Base-by-base conservation (phyloP, 2,113 vertebrate genomes). In the Odocoileus hemionus region DNA sequence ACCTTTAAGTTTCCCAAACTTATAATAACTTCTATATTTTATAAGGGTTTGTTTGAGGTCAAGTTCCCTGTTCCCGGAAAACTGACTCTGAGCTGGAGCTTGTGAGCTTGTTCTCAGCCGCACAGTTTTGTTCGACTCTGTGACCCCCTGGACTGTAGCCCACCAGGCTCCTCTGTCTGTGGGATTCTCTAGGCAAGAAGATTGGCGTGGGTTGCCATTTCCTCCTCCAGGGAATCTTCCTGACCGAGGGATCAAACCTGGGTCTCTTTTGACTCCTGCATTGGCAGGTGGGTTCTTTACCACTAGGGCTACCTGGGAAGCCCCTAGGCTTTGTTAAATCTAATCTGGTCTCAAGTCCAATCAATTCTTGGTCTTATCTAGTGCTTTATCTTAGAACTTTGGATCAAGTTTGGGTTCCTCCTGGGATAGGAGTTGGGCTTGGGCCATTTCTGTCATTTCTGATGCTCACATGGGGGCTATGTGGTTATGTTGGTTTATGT, bases 251-350 rank as follows among this genome's bases (percentile, higher is more conserved):
- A 36, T 23, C 10, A 17, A 70, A 70, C n/a, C 25, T 9, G 0
- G 19, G n/a, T 70, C 26, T 30, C 58, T 61, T 61, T 14, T 2
- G 12, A 14, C 28, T 61, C 58, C 58, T 30, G 58, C 58, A 61
- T 28, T 61, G 58, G 58, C 58, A 61, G 28, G 58, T 14, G 28
- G 28, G 16, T 61, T 61, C 28, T 61, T 61, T 61, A 61, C 28
- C 58, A 14, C 28, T 61, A 58, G 58, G 12, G 58, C 33, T 33
- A 64, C 7, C 15, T 64, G 58, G 28, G 58, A 61, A 30, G 28
- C n/a, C n/a, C 61, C 33, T 67, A 67, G 61, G 57, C 64, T 96
- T 94, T 96, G 87, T 82, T 85, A 76, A 83, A 61, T 88, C 39
- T 89, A 83, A 87, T 45, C 43, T 95, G 36, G 11, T 86, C 67